phyloP scores from a whole-genome alignment of 2,113 vertebrate genomes.

The Equus quagga region DNA sequence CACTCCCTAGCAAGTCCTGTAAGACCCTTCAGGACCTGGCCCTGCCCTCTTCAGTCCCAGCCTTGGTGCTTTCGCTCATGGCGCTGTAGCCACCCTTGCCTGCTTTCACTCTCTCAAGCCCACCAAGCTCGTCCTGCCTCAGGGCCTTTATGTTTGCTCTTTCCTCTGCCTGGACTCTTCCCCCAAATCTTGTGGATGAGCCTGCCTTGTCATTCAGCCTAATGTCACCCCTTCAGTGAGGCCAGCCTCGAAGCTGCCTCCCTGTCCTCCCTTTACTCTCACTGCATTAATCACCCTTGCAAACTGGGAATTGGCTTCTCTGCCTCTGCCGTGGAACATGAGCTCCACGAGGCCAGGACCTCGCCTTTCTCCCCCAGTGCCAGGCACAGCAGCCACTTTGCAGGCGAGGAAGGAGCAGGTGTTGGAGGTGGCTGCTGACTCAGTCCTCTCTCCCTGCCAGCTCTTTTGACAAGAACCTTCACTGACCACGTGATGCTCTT shows the following conservation, averaged over 20 bases:
- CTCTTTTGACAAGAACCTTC: constrained; percentile 96
- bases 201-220: background rate
- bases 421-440: background rate
- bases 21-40: background rate
- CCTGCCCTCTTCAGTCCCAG: background rate
- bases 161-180: background rate
- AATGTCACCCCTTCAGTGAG: background rate
- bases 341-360: background rate
- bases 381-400: background rate
- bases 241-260: background rate
- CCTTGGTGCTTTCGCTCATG: background rate
- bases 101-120: background rate
- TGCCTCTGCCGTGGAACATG: background rate
- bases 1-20: rapidly evolving
- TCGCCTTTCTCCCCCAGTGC: background rate
- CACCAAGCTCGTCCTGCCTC: too few relatives aligned
- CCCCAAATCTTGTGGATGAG: background rate
- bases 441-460: constrained; percentile 82
- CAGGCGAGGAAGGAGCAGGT: rapidly evolving
- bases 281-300: rapidly evolving
- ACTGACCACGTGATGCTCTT: constrained; percentile 98
- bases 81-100: rapidly evolving
- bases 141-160: background rate
- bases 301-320: background rate
- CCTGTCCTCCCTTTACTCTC: background rate